Percentiles rank a stretch among this genome's conserved stretches.
Conservation (phyloP, 92 coral and sea anemone species). For the Zoanthus solanderi region DNA sequence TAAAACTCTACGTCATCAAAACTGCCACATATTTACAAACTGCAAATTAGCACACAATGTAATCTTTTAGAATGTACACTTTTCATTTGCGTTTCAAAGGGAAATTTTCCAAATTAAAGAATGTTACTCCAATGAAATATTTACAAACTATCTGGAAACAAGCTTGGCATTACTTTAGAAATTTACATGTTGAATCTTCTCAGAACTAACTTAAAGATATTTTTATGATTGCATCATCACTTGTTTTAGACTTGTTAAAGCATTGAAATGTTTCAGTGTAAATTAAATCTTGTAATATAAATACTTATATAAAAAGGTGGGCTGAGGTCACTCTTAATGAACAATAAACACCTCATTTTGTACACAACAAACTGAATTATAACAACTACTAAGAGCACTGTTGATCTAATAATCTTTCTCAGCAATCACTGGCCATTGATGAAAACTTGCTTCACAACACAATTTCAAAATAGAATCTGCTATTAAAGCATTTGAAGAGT, state of each 20-base stretch:
- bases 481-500: not conserved
- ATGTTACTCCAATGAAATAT: too few species aligned
- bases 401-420: not conserved
- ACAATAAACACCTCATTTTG: not conserved
- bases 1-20: too few species aligned
- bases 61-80: too few species aligned
- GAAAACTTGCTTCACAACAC: not conserved
- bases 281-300: slow-evolving; percentile 21
- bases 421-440: not conserved
- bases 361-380: not conserved
- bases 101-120: too few species aligned
- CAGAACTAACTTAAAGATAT: too few species aligned
- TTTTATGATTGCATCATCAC: too few species aligned
- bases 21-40: too few species aligned
- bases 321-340: not conserved
- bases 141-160: too few species aligned
- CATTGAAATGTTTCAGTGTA: not conserved
- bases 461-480: not conserved
- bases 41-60: too few species aligned
- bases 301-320: not conserved
- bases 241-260: not conserved
- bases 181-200: too few species aligned
- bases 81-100: too few species aligned
- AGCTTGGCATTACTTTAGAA: too few species aligned
- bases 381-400: not conserved